Conservation (phyloP, 1,140 invertebrate species). For the Pseudomyrmex dendroicus region DNA sequence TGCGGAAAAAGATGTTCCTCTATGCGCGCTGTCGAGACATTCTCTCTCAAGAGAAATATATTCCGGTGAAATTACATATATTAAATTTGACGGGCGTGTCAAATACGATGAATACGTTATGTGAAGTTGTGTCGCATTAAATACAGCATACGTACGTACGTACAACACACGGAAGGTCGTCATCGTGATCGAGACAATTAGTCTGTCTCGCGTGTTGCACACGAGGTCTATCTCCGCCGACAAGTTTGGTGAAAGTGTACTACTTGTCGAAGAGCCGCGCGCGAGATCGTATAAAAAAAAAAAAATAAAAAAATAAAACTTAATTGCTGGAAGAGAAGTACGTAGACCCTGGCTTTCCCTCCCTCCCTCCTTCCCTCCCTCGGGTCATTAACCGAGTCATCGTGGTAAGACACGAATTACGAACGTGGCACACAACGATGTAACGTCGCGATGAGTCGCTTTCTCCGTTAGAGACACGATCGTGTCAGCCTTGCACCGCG, state of each 20-base stretch:
- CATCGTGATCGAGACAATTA: slow-evolving; percentile 57
- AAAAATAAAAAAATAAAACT: slow-evolving; percentile 39
- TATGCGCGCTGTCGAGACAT: background rate
- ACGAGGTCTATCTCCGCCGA: slow-evolving; percentile 46
- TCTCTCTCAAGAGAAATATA: background rate
- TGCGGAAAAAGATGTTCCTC: background rate
- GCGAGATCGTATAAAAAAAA: slow-evolving; percentile 20
- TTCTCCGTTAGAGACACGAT: slow-evolving; percentile 67
- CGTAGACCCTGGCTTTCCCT: slow-evolving; percentile 57
- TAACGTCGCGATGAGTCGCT: slow-evolving; percentile 47
- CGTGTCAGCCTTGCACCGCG: slow-evolving; percentile 27
- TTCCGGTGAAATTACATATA: slow-evolving; percentile 14
- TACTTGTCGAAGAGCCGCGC: slow-evolving; percentile 39
- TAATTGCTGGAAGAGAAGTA: slow-evolving; percentile 65
- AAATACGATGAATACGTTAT: slow-evolving; percentile 1
- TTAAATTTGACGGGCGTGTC: slow-evolving; percentile 14
- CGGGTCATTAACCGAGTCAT: slow-evolving; percentile 71
- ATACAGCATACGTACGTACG: background rate
- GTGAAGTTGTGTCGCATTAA: slow-evolving; percentile 17
- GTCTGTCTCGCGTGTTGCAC: slow-evolving; percentile 45
- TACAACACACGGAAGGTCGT: slow-evolving; percentile 16
- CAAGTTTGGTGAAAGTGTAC: slow-evolving; percentile 76
- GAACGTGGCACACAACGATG: slow-evolving; percentile 39
- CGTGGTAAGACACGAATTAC: slow-evolving; percentile 64
- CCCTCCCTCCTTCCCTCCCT: background rate